Evolutionary conservation across 2,888 invertebrate genomes (phyloP).

Genomic region (Hypomecis punctinalis): DNA sequence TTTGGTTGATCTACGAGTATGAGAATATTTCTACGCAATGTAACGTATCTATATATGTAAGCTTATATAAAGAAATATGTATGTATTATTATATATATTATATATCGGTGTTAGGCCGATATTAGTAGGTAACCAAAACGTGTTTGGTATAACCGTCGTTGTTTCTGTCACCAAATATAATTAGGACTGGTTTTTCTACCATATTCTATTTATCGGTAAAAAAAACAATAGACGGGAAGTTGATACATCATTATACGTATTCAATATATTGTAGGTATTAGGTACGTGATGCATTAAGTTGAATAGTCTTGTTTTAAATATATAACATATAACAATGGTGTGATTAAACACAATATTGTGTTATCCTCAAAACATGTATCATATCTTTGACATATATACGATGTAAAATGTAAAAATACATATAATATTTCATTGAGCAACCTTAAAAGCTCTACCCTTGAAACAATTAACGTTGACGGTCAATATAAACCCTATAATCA

Average conservation of each 20-base stretch:
- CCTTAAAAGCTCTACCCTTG: slow-evolving; percentile 12
- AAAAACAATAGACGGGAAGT: slow-evolving; percentile 5
- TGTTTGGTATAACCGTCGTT: slow-evolving; percentile 1
- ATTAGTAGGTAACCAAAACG: not conserved
- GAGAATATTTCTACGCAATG: not conserved
- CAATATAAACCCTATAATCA: slow-evolving; percentile 21
- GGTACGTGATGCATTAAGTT: no score
- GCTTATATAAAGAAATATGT: no score
- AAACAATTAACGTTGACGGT: slow-evolving; percentile 21
- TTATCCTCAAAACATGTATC: no score
- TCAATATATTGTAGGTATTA: not conserved
- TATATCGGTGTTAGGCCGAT: no score
- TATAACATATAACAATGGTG: no score
- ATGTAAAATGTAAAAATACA: not conserved
- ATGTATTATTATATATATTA: no score
- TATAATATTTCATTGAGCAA: no score
- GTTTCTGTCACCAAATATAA: slow-evolving; percentile 14
- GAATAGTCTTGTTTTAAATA: no score
- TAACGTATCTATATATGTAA: no score
- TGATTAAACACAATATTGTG: no score
- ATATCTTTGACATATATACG: not conserved
- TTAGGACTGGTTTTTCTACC: slow-evolving; percentile 1
- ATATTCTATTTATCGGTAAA: not conserved
- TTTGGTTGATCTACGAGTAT: slow-evolving; percentile 2
- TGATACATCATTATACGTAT: not conserved